Evolutionary conservation across 2,888 invertebrate genomes (phyloP).

Genomic region (Lordiphosa andalusiaca): DNA sequence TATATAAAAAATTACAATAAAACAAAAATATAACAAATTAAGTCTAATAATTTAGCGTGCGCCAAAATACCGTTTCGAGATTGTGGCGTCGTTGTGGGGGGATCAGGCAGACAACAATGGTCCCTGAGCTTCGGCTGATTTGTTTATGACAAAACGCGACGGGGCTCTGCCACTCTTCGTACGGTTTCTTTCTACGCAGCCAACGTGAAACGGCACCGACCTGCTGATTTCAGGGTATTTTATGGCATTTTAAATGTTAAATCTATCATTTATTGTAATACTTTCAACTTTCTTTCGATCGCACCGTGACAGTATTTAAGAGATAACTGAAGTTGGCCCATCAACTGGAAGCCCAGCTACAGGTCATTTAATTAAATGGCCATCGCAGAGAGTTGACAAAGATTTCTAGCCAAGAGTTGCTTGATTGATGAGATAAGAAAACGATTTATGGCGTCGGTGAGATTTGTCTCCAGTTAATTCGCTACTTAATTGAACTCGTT

Average conservation of each 20-base stretch:
- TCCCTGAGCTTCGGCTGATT: slow-evolving; percentile 35
- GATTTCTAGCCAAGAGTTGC: slow-evolving; percentile 27
- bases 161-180: slow-evolving; percentile 22
- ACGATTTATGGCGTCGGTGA: slow-evolving; percentile 20
- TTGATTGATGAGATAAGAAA: slow-evolving; percentile 17
- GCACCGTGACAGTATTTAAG: no score
- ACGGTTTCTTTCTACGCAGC: slow-evolving; percentile 14
- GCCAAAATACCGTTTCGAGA: slow-evolving; percentile 67
- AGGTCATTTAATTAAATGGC: slow-evolving; percentile 9
- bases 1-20: slow-evolving; percentile 35
- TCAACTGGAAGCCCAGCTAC: no score
- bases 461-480: slow-evolving; percentile 2
- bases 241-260: slow-evolving; percentile 54
- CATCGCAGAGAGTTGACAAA: slow-evolving; percentile 18
- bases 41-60: slow-evolving; percentile 66
- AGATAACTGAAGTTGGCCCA: no score
- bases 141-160: slow-evolving; percentile 48
- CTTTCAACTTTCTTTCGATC: no score
- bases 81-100: slow-evolving; percentile 7
- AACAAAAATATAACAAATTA: slow-evolving; percentile 57
- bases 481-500: slow-evolving; percentile 17
- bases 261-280: slow-evolving; percentile 36
- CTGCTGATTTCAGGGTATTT: slow-evolving; percentile 40
- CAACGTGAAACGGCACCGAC: background rate
- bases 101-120: slow-evolving; percentile 44